These are phyloP conservation scores for Drosophila arawakana DNA, from an alignment of 1,140 invertebrate species.

Conservation along the genomic window DNA sequence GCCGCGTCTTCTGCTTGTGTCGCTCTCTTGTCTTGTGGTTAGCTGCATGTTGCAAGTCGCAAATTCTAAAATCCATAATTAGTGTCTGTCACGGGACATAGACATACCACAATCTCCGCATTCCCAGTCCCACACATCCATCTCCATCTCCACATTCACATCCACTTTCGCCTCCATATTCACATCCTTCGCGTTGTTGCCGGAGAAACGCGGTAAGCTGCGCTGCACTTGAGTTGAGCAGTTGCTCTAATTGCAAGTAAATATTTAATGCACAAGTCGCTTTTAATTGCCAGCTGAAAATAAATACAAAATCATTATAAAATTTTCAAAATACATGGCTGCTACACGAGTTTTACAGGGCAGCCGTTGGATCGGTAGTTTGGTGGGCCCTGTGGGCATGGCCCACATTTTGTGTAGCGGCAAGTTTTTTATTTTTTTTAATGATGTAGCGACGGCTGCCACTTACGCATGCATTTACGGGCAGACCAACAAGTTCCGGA, in stretches of 20 bases:
- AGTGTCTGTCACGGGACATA: conserved; percentile 75
- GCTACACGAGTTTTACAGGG: not conserved
- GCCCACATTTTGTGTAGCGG: conserved; percentile 66
- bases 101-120: conserved; percentile 23
- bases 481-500: conserved; percentile 36
- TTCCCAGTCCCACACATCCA: too few relatives aligned
- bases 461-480: conserved; percentile 39
- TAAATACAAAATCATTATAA: conserved; percentile 80
- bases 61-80: conserved; percentile 82
- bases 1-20: conserved; percentile 50
- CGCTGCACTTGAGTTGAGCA: conserved; percentile 71
- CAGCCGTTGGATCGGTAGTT: too few relatives aligned
- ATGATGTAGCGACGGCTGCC: conserved; percentile 63
- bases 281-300: conserved; percentile 81
- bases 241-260: conserved; percentile 80
- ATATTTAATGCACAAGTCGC: conserved; percentile 75
- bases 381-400: conserved; percentile 15
- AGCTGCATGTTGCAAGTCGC: conserved; percentile 71
- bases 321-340: conserved; percentile 42
- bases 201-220: conserved; percentile 43
- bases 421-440: conserved; percentile 58
- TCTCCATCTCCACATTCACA: not conserved
- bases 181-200: not conserved
- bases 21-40: conserved; percentile 62
- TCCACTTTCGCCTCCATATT: conserved; percentile 1